Percentiles rank a stretch among this genome's conserved stretches.
Evolutionary conservation across 1,140 invertebrate species (phyloP).

Genomic region (Leptinotarsa texana): DNA sequence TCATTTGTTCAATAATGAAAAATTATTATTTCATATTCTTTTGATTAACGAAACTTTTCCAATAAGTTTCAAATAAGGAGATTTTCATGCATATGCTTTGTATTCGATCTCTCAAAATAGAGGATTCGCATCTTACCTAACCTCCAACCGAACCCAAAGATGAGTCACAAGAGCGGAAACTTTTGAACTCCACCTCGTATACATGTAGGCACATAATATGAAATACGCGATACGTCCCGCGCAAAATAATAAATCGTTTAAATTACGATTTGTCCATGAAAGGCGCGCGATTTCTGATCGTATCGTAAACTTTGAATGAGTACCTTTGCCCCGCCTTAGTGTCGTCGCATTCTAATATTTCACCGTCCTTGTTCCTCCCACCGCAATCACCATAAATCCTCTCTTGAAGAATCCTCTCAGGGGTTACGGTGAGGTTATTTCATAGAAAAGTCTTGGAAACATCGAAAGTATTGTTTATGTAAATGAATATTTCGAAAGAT

Average conservation of each 20-base stretch:
- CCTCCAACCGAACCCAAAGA: too few species aligned
- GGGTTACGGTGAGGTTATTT: not conserved
- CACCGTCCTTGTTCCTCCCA: constrained; percentile 24
- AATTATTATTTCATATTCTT: too few species aligned
- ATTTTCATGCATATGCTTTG: too few species aligned
- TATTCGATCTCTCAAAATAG: too few species aligned
- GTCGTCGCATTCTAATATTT: constrained; percentile 31
- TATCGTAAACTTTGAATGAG: constrained; percentile 25
- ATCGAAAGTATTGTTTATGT: not conserved
- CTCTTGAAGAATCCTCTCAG: constrained; percentile 9
- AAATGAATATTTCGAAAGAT: not conserved
- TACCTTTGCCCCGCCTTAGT: constrained; percentile 15
- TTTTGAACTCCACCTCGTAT: not conserved
- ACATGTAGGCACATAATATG: constrained; percentile 20
- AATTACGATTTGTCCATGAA: constrained; percentile 32
- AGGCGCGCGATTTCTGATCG: constrained; percentile 28
- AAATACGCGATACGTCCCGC: constrained; percentile 24
- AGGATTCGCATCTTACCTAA: too few species aligned
- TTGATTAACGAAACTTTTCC: too few species aligned
- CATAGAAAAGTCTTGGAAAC: not conserved
- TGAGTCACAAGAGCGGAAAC: too few species aligned
- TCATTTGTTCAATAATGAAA: too few species aligned
- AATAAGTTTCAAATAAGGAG: too few species aligned
- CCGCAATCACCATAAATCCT: constrained; percentile 27
- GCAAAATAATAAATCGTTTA: constrained; percentile 33